Evolutionary conservation across 2,797 vertebrate genomes (phyloP), one percentile per base, ranked within the genome.

Genomic region (Neosilurus hyrtlii): DNA sequence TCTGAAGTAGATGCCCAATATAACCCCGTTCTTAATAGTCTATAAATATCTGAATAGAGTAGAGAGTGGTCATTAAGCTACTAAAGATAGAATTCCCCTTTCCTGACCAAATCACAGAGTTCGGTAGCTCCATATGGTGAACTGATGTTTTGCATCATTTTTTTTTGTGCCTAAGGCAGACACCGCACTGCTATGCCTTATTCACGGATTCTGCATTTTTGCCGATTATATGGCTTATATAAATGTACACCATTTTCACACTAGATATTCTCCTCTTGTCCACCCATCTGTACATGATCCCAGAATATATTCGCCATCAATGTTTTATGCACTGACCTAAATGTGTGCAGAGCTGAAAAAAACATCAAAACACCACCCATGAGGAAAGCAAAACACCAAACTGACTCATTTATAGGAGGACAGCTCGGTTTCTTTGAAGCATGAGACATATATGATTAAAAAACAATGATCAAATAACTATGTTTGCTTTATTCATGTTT

Each of bases 241-340:
- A 73, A 49, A 43, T 51, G 54, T 9, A 26, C 2, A 0, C 11
- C 9, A 43, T 77, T 75, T 51, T n/a, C 37, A 18, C 37, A 15
- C 30, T 75, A 75, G 20, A 75, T 26, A 37, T 78, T 63, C n/a
- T 63, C 14, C 37, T 63, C 43, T 26, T 7, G 2, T 63, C 37
- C 86, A 88, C 88, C 89, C 91, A 87, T 92, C 92, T 88, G 89
- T 89, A 90, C 86, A 89, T 90, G 82, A 86, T 82, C 71, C 52
- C 15, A 66, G 61, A 68, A 89, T 90, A 87, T 90, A 89, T 93
- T 90, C 92, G 92, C 91, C 90, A 93, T 94, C 89, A 92, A 92
- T 92, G 91, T 90, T 93, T 92, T 91, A 91, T 91, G 89, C 86
- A 76, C 86, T 94, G 93, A 94, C 93, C 93, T 91, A 92, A 92